These are phyloP conservation scores for Rhagoletis zephyria DNA, from an alignment of 1,140 invertebrate genomes.

Conservation along the genomic window DNA sequence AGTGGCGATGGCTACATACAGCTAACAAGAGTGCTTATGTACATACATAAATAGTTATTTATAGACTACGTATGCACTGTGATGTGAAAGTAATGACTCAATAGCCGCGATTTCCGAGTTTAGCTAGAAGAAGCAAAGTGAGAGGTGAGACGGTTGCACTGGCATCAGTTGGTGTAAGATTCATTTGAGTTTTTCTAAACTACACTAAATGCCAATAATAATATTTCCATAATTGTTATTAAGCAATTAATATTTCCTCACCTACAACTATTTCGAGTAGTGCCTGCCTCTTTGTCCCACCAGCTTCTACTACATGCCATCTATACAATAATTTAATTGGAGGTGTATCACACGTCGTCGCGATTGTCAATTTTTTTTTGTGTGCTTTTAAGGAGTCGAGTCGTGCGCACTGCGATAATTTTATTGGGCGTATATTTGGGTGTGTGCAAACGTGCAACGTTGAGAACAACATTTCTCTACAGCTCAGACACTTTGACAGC, in stretches of 20 bases:
- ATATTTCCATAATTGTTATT: too few relatives aligned
- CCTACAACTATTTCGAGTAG: not conserved
- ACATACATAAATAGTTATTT: not conserved
- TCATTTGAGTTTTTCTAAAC: too few relatives aligned
- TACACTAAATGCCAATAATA: too few relatives aligned
- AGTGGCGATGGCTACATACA: not conserved
- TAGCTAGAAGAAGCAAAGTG: not conserved
- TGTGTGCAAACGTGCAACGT: not conserved
- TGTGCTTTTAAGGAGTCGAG: not conserved
- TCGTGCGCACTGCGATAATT: not conserved
- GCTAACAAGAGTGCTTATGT: not conserved
- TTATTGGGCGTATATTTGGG: not conserved
- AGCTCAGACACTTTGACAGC: not conserved
- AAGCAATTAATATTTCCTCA: too few relatives aligned
- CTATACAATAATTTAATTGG: not conserved
- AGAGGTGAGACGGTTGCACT: not conserved
- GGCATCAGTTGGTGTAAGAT: not conserved
- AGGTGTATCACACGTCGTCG: not conserved
- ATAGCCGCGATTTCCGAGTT: not conserved
- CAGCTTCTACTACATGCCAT: not conserved
- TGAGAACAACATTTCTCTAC: not conserved
- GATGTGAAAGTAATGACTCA: conserved; percentile 30
- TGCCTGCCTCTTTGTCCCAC: not conserved
- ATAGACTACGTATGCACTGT: not conserved
- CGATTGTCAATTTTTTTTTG: not conserved